These are phyloP conservation scores for Pterocles gutturalis DNA, from an alignment of 2,113 vertebrate genomes.

Conservation along the genomic window DNA sequence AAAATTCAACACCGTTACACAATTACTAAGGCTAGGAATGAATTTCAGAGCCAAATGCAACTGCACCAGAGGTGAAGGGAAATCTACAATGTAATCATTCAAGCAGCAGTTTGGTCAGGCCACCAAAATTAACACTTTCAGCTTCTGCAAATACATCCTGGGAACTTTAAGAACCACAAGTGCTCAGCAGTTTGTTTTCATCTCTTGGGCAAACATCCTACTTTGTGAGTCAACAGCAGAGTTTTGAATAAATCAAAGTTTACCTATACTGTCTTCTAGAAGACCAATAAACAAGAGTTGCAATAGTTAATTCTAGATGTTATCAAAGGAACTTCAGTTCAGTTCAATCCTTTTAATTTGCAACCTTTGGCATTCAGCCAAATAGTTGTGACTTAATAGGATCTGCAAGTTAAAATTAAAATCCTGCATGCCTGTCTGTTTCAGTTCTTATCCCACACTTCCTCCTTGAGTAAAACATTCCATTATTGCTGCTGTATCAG, in stretches of 20 bases:
- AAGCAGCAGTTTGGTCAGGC: neutral
- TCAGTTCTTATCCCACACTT: neutral
- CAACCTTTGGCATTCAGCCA: neutral
- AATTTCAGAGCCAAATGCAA: neutral
- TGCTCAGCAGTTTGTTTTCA: neutral
- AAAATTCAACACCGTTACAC: neutral
- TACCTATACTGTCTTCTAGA: neutral
- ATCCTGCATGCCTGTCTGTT: neutral
- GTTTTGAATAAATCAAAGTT: neutral
- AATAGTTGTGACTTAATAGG: conserved; percentile 18
- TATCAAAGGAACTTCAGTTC: conserved; percentile 8
- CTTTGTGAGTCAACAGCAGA: neutral
- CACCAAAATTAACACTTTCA: conserved; percentile 14
- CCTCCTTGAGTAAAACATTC: neutral
- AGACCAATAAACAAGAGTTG: neutral
- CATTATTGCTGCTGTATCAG: neutral
- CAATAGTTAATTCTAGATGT: neutral
- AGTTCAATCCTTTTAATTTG: conserved; percentile 2
- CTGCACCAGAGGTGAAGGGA: neutral
- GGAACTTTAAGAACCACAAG: neutral
- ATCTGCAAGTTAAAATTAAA: conserved; percentile 47
- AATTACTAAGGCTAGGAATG: neutral
- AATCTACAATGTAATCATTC: neutral
- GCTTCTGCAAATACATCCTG: neutral
- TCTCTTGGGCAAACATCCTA: neutral